A percentile compares a stretch with the other conserved stretches of the same genome.
Conservation (phyloP, 2,797 vertebrate genomes). For the Sparidentex hasta region DNA sequence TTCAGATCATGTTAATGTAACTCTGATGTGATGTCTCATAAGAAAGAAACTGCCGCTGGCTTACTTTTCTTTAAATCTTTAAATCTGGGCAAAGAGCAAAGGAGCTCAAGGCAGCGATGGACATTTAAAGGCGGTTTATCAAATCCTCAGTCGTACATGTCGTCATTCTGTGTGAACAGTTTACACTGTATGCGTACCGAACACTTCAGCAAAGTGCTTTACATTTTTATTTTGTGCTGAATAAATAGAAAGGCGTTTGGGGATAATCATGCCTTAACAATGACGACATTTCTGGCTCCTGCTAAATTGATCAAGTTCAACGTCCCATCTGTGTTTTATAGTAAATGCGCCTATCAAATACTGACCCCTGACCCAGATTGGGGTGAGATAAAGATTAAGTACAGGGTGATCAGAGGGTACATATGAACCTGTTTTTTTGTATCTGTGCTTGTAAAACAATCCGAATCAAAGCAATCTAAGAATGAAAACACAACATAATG, state of each 20-base stretch:
- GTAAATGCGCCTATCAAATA: slow-evolving; percentile 3
- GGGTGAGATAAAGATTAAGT: slow-evolving; percentile 19
- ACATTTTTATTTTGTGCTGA: slow-evolving; percentile 30
- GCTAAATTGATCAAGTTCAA: not conserved
- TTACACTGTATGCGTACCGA: slow-evolving; percentile 8
- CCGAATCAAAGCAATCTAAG: not conserved
- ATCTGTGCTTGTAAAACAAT: slow-evolving; percentile 3
- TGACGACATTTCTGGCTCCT: slow-evolving; percentile 8
- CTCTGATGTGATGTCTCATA: slow-evolving; percentile 17
- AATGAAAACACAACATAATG: slow-evolving; percentile 1
- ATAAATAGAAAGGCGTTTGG: slow-evolving; percentile 35
- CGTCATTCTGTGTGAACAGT: slow-evolving; percentile 28
- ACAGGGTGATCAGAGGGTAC: not conserved
- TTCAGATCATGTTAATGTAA: slow-evolving; percentile 22
- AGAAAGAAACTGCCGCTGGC: slow-evolving; percentile 14
- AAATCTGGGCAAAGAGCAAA: slow-evolving; percentile 20
- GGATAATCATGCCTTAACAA: slow-evolving; percentile 46
- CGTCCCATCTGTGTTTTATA: slow-evolving; percentile 1
- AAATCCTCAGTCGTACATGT: not conserved
- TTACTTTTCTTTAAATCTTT: slow-evolving; percentile 16
- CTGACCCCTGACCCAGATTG: not conserved
- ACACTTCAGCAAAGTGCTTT: slow-evolving; percentile 38
- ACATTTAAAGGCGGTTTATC: slow-evolving; percentile 27
- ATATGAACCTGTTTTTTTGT: slow-evolving; percentile 11
- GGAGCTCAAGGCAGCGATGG: not conserved